phyloP scores from a whole-genome alignment of 2,797 vertebrate species.

The Bovichtus diacanthus region DNA sequence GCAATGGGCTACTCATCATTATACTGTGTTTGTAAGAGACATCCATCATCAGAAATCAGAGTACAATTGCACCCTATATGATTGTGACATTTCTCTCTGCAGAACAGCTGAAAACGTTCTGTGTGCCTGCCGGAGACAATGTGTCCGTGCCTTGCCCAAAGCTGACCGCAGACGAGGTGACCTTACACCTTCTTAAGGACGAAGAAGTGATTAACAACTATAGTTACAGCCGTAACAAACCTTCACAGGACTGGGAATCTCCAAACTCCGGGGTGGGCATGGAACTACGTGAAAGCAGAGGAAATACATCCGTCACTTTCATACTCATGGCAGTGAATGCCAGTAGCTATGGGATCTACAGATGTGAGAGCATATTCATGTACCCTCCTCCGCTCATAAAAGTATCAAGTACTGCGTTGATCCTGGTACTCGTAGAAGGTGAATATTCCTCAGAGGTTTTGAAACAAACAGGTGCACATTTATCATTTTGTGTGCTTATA shows the following conservation, averaged over 20 bases:
- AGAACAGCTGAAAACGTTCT: background rate
- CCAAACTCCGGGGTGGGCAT: rapidly evolving
- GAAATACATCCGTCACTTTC: background rate
- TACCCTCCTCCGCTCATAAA: slow-evolving; percentile 65
- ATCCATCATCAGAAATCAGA: background rate
- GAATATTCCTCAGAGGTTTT: background rate
- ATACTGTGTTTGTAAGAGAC: background rate
- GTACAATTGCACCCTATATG: background rate
- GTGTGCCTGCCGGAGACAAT: rapidly evolving
- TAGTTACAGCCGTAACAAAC: rapidly evolving
- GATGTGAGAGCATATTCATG: background rate
- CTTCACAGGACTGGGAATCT: rapidly evolving
- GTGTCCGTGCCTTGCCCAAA: slow-evolving; percentile 60
- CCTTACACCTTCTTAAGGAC: slow-evolving; percentile 13
- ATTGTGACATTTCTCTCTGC: background rate
- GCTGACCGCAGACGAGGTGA: rapidly evolving
- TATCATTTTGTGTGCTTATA: background rate
- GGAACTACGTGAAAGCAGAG: rapidly evolving
- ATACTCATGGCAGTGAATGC: background rate
- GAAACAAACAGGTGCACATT: background rate
- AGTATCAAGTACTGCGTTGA: rapidly evolving
- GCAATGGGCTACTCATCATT: background rate
- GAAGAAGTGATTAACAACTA: rapidly evolving
- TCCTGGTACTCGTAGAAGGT: slow-evolving; percentile 66
- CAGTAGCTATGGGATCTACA: slow-evolving; percentile 44